A percentile compares a stretch with the other conserved stretches of the same genome.
Evolutionary conservation across 2,888 invertebrate species (phyloP).

Genomic region (Nyleta sp.): DNA sequence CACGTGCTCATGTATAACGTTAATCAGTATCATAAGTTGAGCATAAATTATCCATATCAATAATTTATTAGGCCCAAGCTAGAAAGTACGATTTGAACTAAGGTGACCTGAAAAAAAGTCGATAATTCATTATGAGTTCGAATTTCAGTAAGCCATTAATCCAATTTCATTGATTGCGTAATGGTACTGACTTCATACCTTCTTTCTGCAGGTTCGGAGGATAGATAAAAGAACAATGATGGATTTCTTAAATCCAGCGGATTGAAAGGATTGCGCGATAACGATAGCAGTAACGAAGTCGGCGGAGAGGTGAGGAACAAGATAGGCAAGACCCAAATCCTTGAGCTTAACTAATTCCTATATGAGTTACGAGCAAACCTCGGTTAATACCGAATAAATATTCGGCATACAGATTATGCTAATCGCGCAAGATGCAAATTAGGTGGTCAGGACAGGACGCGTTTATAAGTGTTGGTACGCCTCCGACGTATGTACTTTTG

Average conservation of each 20-base stretch:
- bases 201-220: background rate
- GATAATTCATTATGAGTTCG: slow-evolving; percentile 5
- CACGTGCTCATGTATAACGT: background rate
- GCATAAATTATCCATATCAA: slow-evolving; percentile 7
- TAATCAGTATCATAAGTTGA: slow-evolving; percentile 28
- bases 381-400: slow-evolving; percentile 82
- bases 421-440: slow-evolving; percentile 81
- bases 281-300: slow-evolving; percentile 67
- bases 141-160: slow-evolving; percentile 15
- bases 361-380: slow-evolving; percentile 79
- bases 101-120: slow-evolving; percentile 13
- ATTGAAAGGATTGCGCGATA: slow-evolving; percentile 71
- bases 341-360: slow-evolving; percentile 81
- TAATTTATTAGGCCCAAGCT: slow-evolving; percentile 6
- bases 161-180: slow-evolving; percentile 27
- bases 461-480: slow-evolving; percentile 57
- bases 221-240: slow-evolving; percentile 39
- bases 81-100: slow-evolving; percentile 14
- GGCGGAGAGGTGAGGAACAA: slow-evolving; percentile 63
- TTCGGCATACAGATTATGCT: slow-evolving; percentile 82
- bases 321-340: slow-evolving; percentile 76
- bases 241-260: slow-evolving; percentile 51
- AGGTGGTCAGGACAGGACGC: slow-evolving; percentile 71
- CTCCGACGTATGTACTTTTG: slow-evolving; percentile 57
- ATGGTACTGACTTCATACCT: background rate